Percentiles rank a stretch among this genome's conserved stretches.
phyloP scores from a whole-genome alignment of 2,113 vertebrate genomes.

The Camelus bactrianus region DNA sequence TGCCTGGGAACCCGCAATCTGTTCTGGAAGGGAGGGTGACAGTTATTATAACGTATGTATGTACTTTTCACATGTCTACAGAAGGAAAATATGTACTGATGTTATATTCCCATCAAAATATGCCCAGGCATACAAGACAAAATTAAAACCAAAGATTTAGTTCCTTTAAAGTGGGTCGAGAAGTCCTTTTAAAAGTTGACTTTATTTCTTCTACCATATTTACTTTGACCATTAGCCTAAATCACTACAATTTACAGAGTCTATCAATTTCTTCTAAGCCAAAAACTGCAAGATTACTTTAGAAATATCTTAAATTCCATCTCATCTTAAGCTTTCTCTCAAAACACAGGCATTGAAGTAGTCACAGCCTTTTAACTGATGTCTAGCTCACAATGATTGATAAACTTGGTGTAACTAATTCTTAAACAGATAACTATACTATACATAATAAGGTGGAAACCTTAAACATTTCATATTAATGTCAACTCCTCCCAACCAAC shows the following conservation, averaged over 20 bases:
- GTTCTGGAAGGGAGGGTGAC: background rate
- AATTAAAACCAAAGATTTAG: background rate
- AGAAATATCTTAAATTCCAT: background rate
- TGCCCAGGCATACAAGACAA: background rate
- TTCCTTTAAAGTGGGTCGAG: background rate
- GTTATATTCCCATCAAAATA: background rate
- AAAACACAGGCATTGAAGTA: background rate
- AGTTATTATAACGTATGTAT: background rate
- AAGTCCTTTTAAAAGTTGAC: conserved; percentile 4
- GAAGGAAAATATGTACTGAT: background rate
- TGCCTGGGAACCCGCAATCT: background rate
- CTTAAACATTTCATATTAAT: conserved; percentile 29
- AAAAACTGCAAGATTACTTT: conserved; percentile 9
- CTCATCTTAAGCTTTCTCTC: background rate
- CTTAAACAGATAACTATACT: background rate
- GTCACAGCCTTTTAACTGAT: background rate
- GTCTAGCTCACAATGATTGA: background rate
- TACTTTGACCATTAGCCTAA: conserved; percentile 8
- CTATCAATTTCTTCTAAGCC: conserved; percentile 9
- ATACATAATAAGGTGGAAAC: background rate
- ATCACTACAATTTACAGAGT: background rate
- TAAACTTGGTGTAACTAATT: background rate
- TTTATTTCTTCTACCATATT: conserved; percentile 9
- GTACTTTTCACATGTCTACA: background rate
- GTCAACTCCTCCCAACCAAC: background rate